These are phyloP conservation scores for Anguilla obscura DNA, from an alignment of 2,797 vertebrate genomes.

Conservation along the genomic window DNA sequence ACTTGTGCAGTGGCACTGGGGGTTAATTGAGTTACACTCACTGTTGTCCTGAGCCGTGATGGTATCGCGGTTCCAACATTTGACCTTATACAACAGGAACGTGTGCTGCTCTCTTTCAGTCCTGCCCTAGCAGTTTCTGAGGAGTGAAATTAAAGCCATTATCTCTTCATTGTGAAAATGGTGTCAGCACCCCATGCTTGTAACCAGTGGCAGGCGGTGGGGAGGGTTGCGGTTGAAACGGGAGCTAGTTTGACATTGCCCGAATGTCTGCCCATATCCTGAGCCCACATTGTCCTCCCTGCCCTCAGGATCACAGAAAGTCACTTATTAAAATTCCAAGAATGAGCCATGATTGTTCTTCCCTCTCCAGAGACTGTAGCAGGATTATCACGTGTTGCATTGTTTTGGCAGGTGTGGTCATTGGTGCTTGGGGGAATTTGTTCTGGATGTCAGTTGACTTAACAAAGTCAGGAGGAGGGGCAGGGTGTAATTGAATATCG, in stretches of 20 bases:
- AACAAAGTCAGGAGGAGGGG: constrained; percentile 73
- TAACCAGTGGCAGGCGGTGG: constrained; percentile 46
- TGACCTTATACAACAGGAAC: constrained; percentile 62
- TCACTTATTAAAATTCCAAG: constrained; percentile 75
- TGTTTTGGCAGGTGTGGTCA: constrained; percentile 59
- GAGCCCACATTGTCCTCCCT: constrained; percentile 59
- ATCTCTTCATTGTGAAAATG: neutral
- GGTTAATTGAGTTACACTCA: constrained; percentile 69
- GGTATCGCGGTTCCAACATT: constrained; percentile 65
- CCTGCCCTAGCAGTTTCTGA: neutral
- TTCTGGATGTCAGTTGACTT: constrained; percentile 74
- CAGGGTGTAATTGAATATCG: constrained; percentile 62
- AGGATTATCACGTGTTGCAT: constrained; percentile 37
- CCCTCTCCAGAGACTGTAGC: neutral
- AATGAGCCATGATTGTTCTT: constrained; percentile 68
- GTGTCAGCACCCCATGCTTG: neutral
- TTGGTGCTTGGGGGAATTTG: constrained; percentile 68
- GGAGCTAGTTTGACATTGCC: constrained; percentile 64
- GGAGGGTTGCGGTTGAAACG: constrained; percentile 47
- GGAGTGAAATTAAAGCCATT: neutral
- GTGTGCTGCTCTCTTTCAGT: constrained; percentile 60
- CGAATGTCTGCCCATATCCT: constrained; percentile 57
- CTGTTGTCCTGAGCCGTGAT: constrained; percentile 65
- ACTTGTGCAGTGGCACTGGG: neutral
- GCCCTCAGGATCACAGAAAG: constrained; percentile 69